Conservation (phyloP, 2,113 vertebrate genomes). For the Condylura cristata region DNA sequence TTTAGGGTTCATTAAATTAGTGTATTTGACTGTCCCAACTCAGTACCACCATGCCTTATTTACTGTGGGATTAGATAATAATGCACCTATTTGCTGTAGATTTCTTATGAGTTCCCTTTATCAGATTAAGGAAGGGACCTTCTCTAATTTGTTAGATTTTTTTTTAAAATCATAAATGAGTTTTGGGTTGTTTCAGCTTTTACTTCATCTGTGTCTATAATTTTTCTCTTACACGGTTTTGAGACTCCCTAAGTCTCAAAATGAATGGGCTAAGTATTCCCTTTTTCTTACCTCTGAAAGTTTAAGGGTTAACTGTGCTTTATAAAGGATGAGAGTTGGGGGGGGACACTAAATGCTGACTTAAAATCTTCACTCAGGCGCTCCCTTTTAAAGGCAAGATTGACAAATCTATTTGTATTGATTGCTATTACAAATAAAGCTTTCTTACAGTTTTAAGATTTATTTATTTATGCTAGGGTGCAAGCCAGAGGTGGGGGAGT, state of each 20-base stretch:
- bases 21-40: neutral
- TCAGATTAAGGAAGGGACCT: neutral
- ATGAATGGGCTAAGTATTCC: neutral
- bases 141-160: neutral
- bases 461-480: too few species aligned
- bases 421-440: neutral
- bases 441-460: neutral
- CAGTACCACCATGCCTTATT: neutral
- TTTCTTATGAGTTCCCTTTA: neutral
- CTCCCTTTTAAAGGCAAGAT: neutral
- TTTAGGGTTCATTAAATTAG: neutral
- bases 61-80: neutral
- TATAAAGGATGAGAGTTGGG: neutral
- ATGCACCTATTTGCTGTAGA: neutral
- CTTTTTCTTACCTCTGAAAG: neutral
- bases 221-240: neutral
- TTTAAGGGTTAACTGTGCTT: neutral
- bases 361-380: neutral
- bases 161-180: neutral
- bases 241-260: neutral
- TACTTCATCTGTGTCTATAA: neutral
- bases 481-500: too few species aligned
- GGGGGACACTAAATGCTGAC: neutral
- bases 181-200: neutral
- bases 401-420: neutral